phyloP scores from a whole-genome alignment of 2,888 invertebrate genomes.

The Andricus quercusramuli region DNA sequence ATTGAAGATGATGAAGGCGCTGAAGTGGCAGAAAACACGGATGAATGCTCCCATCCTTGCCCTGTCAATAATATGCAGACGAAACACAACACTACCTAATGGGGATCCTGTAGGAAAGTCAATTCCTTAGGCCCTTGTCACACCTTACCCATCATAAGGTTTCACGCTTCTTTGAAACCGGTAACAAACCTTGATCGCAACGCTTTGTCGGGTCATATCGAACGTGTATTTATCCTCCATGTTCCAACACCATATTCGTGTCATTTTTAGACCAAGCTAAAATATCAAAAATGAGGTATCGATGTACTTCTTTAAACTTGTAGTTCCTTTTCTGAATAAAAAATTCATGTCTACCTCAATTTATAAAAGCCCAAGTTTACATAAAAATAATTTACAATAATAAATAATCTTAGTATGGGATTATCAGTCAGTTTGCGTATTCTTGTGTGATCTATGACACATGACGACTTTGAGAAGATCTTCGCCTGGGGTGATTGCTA shows the following conservation, averaged over 20 bases:
- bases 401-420: no score
- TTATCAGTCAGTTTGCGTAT: no score
- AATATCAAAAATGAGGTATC: not conserved
- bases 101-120: conserved; percentile 59
- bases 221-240: conserved; percentile 21
- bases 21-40: conserved; percentile 45
- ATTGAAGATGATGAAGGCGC: conserved; percentile 52
- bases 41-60: conserved; percentile 50
- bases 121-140: conserved; percentile 64
- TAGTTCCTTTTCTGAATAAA: not conserved
- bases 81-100: conserved; percentile 54
- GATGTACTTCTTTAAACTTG: not conserved
- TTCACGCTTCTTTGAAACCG: conserved; percentile 68
- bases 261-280: not conserved
- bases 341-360: no score
- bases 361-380: no score
- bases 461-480: no score
- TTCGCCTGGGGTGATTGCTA: no score
- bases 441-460: no score
- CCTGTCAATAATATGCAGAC: conserved; percentile 51
- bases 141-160: conserved; percentile 68
- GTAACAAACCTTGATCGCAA: conserved; percentile 57
- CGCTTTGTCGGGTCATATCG: conserved; percentile 49
- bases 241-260: conserved; percentile 5
- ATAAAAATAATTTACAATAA: no score